Percentiles rank a stretch among this genome's conserved stretches.
Conservation (phyloP, 2,113 vertebrate species). For the Ascaphus truei region DNA sequence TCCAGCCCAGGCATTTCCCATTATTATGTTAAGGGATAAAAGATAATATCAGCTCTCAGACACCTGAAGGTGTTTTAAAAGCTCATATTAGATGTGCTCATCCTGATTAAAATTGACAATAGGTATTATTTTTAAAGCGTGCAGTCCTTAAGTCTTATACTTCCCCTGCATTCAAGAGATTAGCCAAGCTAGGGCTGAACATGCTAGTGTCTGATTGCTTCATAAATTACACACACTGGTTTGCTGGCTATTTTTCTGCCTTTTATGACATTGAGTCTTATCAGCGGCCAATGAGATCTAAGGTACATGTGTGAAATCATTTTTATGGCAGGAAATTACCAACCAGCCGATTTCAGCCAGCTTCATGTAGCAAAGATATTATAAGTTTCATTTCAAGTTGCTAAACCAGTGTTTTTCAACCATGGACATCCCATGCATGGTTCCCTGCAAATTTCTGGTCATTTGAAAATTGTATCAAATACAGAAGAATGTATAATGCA, state of each 20-base stretch:
- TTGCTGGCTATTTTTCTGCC: not conserved
- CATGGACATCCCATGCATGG: too few species aligned
- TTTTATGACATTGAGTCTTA: constrained; percentile 9
- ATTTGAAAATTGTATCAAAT: too few species aligned
- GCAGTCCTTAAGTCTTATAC: not conserved
- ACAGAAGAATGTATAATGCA: too few species aligned
- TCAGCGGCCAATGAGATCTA: not conserved
- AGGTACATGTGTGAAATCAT: not conserved
- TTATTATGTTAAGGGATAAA: not conserved
- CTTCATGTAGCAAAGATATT: not conserved
- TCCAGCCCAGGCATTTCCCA: not conserved
- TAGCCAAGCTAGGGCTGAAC: not conserved
- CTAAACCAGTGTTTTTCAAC: too few species aligned
- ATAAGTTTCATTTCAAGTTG: constrained; percentile 8
- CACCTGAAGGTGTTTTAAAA: not conserved
- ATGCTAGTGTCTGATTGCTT: not conserved
- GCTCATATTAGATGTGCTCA: not conserved
- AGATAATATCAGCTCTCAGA: not conserved
- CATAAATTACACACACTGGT: not conserved
- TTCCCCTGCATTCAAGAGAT: not conserved
- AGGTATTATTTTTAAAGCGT: constrained; percentile 6
- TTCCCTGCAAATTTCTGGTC: too few species aligned
- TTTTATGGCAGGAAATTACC: constrained; percentile 23
- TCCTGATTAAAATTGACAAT: constrained; percentile 17
- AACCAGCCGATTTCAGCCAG: not conserved